A percentile compares a stretch with the other conserved stretches of the same genome.
These are phyloP conservation scores for Cistogaster globosa DNA, from an alignment of 2,888 invertebrate genomes.

Conservation along the genomic window DNA sequence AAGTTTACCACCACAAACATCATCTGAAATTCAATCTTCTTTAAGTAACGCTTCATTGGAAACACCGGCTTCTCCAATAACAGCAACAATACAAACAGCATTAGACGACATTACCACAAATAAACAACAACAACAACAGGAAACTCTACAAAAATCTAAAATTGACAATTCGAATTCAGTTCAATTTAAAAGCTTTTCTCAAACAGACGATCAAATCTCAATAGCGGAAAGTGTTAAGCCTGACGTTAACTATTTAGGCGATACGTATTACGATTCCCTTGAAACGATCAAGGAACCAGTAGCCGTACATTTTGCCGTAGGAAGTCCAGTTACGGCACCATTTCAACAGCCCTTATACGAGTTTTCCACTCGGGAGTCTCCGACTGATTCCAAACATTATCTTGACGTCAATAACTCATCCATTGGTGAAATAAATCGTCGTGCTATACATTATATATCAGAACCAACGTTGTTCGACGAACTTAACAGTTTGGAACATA, in stretches of 20 bases:
- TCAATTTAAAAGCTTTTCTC: slow-evolving; percentile 71
- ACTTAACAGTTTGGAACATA: slow-evolving; percentile 80
- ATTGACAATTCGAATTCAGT: slow-evolving; percentile 71
- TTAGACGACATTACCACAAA: slow-evolving; percentile 34
- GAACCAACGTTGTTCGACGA: slow-evolving; percentile 84
- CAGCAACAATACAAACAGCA: slow-evolving; percentile 38
- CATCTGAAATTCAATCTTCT: slow-evolving; percentile 66
- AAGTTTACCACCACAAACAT: slow-evolving; percentile 63
- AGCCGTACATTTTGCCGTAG: slow-evolving; percentile 79
- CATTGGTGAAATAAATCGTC: slow-evolving; percentile 83
- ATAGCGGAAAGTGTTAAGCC: slow-evolving; percentile 78
- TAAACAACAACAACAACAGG: slow-evolving; percentile 54
- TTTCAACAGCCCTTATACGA: slow-evolving; percentile 69
- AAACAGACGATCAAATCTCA: slow-evolving; percentile 76
- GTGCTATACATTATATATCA: slow-evolving; percentile 84
- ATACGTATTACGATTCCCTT: slow-evolving; percentile 34
- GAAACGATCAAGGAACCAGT: slow-evolving; percentile 61
- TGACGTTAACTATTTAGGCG: slow-evolving; percentile 60
- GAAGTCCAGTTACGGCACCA: slow-evolving; percentile 80
- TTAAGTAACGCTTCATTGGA: slow-evolving; percentile 67
- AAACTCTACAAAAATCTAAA: slow-evolving; percentile 53
- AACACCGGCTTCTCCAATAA: slow-evolving; percentile 33
- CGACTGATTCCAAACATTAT: slow-evolving; percentile 61
- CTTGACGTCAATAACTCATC: slow-evolving; percentile 75
- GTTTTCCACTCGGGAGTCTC: slow-evolving; percentile 72